Conservation (phyloP, 2,888 invertebrate genomes). For the Perizoma affinitatum region DNA sequence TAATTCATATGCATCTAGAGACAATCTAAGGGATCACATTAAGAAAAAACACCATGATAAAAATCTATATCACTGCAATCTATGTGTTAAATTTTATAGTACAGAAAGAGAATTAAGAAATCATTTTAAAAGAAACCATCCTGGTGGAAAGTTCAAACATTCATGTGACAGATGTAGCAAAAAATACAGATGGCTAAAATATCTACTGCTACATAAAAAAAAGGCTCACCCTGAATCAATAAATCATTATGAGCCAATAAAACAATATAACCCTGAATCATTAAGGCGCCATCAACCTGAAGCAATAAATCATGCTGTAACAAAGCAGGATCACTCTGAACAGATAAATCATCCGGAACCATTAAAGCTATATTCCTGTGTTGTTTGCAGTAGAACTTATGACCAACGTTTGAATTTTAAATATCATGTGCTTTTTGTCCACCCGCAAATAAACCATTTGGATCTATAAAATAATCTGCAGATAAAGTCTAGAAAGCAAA, state of each 20-base stretch:
- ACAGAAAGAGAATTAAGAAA: not conserved
- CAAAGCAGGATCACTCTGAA: not conserved
- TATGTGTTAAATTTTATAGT: not conserved
- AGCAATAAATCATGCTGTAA: not conserved
- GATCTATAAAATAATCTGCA: not conserved
- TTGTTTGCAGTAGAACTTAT: conserved; percentile 4
- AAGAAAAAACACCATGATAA: not conserved
- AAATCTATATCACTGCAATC: not conserved
- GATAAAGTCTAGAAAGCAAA: no score
- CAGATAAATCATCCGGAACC: not conserved
- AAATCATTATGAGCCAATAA: no score
- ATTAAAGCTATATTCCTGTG: conserved; percentile 2
- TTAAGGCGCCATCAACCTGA: no score
- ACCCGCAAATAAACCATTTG: conserved; percentile 2
- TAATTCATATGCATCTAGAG: not conserved
- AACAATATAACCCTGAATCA: no score
- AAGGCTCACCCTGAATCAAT: not conserved
- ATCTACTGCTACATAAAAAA: conserved; percentile 3
- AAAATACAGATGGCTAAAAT: not conserved
- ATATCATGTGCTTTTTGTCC: conserved; percentile 16
- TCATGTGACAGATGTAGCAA: conserved; percentile 6
- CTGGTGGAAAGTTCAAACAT: not conserved
- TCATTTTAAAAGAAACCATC: conserved; percentile 1
- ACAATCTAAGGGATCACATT: not conserved
- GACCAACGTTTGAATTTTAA: conserved; percentile 7